Evolutionary conservation across 1,140 invertebrate species (phyloP).

Genomic region (Ericerus pela): DNA sequence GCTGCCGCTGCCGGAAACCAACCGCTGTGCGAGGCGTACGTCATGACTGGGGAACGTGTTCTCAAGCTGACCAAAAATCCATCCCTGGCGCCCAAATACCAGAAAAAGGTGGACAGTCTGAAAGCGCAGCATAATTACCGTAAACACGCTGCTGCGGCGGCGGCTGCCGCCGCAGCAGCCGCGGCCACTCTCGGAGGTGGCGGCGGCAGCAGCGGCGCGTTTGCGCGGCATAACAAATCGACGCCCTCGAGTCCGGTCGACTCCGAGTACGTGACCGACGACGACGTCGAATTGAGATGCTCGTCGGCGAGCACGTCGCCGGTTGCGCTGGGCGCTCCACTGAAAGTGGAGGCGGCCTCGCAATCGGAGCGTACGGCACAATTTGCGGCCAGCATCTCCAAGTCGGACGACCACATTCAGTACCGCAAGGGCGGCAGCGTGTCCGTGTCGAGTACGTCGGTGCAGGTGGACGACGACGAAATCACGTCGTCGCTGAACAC

Average conservation of each 20-base stretch:
- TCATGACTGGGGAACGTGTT: constrained; percentile 94
- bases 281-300: constrained; percentile 27
- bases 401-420: constrained; percentile 74
- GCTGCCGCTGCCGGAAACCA: too few relatives aligned
- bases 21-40: constrained; percentile 72
- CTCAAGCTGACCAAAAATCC: constrained; percentile 68
- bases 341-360: constrained; percentile 19
- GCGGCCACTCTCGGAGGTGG: too few relatives aligned
- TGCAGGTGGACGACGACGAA: constrained; percentile 85
- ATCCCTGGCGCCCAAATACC: constrained; percentile 30
- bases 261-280: not conserved
- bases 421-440: constrained; percentile 40
- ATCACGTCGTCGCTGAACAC: constrained; percentile 83
- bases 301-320: constrained; percentile 41
- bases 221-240: not conserved
- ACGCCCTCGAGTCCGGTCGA: constrained; percentile 14
- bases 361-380: constrained; percentile 21
- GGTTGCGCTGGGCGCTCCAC: constrained; percentile 28
- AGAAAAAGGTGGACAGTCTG: constrained; percentile 45
- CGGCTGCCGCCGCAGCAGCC: constrained; percentile 62
- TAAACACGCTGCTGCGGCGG: constrained; percentile 58
- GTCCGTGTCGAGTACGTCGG: constrained; percentile 62
- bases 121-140: constrained; percentile 32
- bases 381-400: constrained; percentile 43
- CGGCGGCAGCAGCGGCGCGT: constrained; percentile 31